Base-by-base conservation (phyloP, 2,113 vertebrate genomes). In the Corydoras sp. region DNA sequence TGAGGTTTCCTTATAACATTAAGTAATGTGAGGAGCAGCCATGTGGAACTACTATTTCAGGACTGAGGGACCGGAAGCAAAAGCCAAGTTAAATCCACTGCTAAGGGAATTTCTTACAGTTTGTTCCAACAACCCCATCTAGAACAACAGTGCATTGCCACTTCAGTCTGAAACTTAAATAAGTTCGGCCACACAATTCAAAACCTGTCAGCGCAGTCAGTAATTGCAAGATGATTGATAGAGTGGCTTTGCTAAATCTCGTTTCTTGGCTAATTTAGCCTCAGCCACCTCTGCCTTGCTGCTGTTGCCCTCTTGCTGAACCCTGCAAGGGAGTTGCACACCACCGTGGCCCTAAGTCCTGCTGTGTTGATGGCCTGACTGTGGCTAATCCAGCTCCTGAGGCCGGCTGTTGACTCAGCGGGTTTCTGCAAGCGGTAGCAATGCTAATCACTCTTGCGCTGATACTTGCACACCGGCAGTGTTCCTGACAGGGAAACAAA, bases 181-280 rank as follows among this genome's bases (percentile, higher is more conserved):
- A 84, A 82, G 51, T 85, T 86, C 85, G 86, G 85, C 83, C 83
- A 81, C 86, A 84, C 85, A 83, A 85, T 88, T 87, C 81, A 73
- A 55, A 74, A 84, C 77, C 85, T 86, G 86, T 86, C 87, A 83
- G 82, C 82, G 15, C 63, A 81, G 83, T 87, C 86, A 86, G 84
- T 88, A 89, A 88, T 86, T 84, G 85, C 82, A 15, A 75, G 13
- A 71, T 88, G 88, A 90, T 88, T 83, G 87, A 90, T 88, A 85
- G 85, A 85, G 82, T 83, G 83, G 85, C 85, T 85, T 82, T 83
- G 82, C 87, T 86, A 80, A 84, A 83, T 80, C 74, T 81, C 74
- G 76, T 87, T 85, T 85, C 84, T 81, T 73, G 14, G 24, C 71
- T 83, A 85, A 84, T 86, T 86, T 61, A n/a, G 71, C 35, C 72